Conservation (phyloP, 2,113 vertebrate species). For the Psephotus haematonotus region DNA sequence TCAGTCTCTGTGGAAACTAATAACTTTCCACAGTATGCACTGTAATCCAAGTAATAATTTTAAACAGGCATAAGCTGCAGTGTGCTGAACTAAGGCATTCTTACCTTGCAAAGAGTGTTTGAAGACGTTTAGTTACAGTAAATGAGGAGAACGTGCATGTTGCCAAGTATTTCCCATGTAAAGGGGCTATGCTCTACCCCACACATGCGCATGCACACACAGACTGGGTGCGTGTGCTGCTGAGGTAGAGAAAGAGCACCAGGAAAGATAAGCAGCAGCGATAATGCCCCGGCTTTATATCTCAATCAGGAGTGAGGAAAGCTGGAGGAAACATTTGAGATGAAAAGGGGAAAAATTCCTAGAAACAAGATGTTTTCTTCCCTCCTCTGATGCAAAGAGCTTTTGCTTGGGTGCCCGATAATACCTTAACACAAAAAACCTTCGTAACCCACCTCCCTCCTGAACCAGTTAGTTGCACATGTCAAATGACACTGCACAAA, state of each 20-base stretch:
- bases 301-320: neutral
- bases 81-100: slow-evolving; percentile 57
- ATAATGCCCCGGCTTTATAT: neutral
- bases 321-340: neutral
- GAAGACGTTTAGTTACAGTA: slow-evolving; percentile 24
- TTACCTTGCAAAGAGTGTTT: slow-evolving; percentile 39
- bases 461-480: slow-evolving; percentile 57
- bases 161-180: neutral
- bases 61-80: slow-evolving; percentile 54
- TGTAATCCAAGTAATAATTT: slow-evolving; percentile 61
- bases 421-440: slow-evolving; percentile 48
- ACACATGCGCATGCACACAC: neutral
- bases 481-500: slow-evolving; percentile 59
- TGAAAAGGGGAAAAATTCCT: neutral
- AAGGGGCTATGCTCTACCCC: neutral
- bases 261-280: neutral
- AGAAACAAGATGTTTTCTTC: neutral
- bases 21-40: slow-evolving; percentile 55
- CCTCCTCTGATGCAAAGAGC: neutral
- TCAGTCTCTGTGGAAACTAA: slow-evolving; percentile 61
- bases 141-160: slow-evolving; percentile 7
- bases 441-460: slow-evolving; percentile 27
- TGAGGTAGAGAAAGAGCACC: neutral
- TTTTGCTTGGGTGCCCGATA: slow-evolving; percentile 43
- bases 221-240: neutral